Base-by-base conservation (phyloP, 2,888 invertebrate genomes). In the Hemistola chrysoprasaria region DNA sequence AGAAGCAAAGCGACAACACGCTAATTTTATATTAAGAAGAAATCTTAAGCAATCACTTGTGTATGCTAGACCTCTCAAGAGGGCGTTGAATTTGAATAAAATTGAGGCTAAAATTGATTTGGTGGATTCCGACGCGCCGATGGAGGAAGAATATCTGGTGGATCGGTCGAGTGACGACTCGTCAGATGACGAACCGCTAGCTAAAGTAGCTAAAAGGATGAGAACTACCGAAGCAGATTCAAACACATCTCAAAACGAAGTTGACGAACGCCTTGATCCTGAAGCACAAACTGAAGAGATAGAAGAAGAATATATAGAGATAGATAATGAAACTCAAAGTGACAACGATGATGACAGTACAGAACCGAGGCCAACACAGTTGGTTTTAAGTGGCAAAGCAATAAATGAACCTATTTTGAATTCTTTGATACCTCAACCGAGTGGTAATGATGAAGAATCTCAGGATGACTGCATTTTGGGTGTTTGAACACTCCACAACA, bases 101-200 rank as follows among this genome's bases (percentile, higher is more conserved):
- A 31, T 62, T 10, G 59, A 62, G 25, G 47, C 59, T 1, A 56
- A 38, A 27, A 62, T 65, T 31, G 53, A 65, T 49, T 51, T 66
- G 25, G 52, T 61, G 4, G 65, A 66, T 40, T 65, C 66, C 2
- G 68, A 68, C 24, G 49, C 50, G 1, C 62, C 62, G 1, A 65
- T 69, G 62, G 66, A 63, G 40, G 65, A 59, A 21, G 50, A 53
- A 38, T 56, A 53, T 22, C 35, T 48, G 21, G 40, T 30, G 22
- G 38, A 32, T 8, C 24, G 37, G 4, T 32, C 21, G 6, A 51
- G 47, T 23, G 51, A 56, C 4, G 70, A 73, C 29, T 72, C 77
- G 0, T 82, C 81, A 1, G 85, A 86, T 31, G 82, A 86, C 11
- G 87, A 87, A 48, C 84, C 86, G 0, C 46, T 86, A 11, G 69